Percentiles rank a stretch among this genome's conserved stretches.
Evolutionary conservation across 2,888 invertebrate genomes (phyloP).

Genomic region (Tetragonisca angustula): DNA sequence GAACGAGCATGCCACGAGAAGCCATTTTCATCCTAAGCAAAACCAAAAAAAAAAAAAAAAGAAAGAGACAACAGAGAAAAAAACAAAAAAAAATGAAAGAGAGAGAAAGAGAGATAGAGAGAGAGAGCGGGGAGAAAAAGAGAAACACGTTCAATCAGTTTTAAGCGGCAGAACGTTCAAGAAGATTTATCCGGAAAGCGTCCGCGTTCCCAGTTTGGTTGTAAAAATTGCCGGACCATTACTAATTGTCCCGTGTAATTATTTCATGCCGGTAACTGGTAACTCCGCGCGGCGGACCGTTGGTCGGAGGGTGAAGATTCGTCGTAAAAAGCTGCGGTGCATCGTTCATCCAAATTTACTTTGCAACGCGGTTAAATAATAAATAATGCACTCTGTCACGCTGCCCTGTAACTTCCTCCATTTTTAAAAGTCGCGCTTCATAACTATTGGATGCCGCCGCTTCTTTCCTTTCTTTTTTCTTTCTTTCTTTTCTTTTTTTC

Average conservation of each 20-base stretch:
- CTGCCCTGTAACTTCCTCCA: constrained; percentile 52
- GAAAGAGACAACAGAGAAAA: background rate
- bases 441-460: constrained; percentile 53
- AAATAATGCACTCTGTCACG: constrained; percentile 61
- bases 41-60: background rate
- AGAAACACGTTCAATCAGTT: constrained; percentile 33
- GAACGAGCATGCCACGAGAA: background rate
- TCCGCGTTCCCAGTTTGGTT: constrained; percentile 39
- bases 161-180: constrained; percentile 32
- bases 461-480: constrained; percentile 21
- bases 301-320: constrained; percentile 37
- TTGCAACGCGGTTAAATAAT: constrained; percentile 60
- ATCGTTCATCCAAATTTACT: constrained; percentile 61
- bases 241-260: constrained; percentile 56
- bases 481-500: background rate
- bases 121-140: background rate
- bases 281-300: constrained; percentile 24
- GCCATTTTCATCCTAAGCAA: background rate
- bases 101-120: background rate
- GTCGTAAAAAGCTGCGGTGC: constrained; percentile 54
- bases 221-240: constrained; percentile 55
- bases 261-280: constrained; percentile 54
- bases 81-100: background rate
- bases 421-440: constrained; percentile 56
- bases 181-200: constrained; percentile 45